A percentile compares a stretch with the other conserved stretches of the same genome.
These are phyloP conservation scores for Merops nubicus DNA, from an alignment of 2,113 vertebrate genomes.

Conservation along the genomic window DNA sequence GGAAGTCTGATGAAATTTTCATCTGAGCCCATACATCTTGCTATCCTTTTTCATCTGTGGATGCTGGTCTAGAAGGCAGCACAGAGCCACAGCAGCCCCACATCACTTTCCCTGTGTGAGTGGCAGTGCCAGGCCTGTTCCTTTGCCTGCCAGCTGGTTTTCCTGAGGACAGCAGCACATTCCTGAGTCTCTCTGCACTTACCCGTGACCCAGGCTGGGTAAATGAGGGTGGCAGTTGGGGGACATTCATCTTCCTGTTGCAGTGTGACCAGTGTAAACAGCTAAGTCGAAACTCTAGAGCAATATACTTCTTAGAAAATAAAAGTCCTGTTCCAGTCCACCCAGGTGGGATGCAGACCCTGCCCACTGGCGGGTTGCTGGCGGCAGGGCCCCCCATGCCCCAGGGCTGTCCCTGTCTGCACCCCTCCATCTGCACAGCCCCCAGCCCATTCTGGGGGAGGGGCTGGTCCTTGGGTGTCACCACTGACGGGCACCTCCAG, in stretches of 20 bases:
- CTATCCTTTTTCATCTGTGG: background rate
- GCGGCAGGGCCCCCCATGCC: background rate
- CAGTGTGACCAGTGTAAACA: background rate
- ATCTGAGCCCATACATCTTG: background rate
- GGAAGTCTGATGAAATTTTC: background rate
- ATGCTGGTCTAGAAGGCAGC: background rate
- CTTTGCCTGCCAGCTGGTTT: background rate
- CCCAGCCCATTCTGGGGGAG: background rate
- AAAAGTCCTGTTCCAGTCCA: rapidly evolving
- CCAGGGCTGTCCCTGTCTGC: background rate
- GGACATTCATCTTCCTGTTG: background rate
- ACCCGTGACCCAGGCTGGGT: background rate
- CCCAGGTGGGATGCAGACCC: background rate
- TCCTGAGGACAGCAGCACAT: rapidly evolving
- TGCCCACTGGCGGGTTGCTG: background rate
- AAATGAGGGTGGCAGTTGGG: background rate
- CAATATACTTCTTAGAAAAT: background rate
- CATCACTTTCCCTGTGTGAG: background rate
- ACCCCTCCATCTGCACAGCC: background rate
- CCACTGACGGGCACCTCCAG: background rate
- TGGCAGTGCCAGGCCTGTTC: background rate
- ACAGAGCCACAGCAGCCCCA: background rate
- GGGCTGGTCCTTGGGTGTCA: background rate
- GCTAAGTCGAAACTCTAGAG: background rate
- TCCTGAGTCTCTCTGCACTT: rapidly evolving